phyloP scores from a whole-genome alignment of 2,888 invertebrate genomes.

The Dichetophora obliterata region DNA sequence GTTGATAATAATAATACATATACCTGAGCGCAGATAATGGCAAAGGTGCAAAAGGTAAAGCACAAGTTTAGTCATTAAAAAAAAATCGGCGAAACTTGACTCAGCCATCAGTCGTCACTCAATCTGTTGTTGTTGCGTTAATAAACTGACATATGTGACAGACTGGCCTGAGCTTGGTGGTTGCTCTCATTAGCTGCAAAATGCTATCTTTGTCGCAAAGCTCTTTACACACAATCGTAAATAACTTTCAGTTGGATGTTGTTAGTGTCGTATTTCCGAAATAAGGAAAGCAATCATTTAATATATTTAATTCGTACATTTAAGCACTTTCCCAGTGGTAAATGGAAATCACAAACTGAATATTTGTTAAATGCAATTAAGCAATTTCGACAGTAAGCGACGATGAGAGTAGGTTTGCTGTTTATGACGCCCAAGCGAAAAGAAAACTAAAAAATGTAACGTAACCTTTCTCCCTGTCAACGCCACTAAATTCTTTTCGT shows the following conservation, averaged over 20 bases:
- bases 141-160: slow-evolving; percentile 26
- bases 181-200: slow-evolving; percentile 15
- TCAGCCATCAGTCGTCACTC: slow-evolving; percentile 25
- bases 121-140: slow-evolving; percentile 1
- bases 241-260: slow-evolving; percentile 26
- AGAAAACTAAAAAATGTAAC: too few relatives aligned
- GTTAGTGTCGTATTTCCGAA: slow-evolving; percentile 36
- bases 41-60: not conserved
- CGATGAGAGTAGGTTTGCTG: too few relatives aligned
- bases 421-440: too few relatives aligned
- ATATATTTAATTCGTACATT: not conserved
- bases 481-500: too few relatives aligned
- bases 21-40: not conserved
- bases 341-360: too few relatives aligned
- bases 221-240: slow-evolving; percentile 26
- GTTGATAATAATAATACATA: not conserved
- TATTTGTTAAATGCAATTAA: too few relatives aligned
- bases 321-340: too few relatives aligned
- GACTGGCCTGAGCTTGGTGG: not conserved
- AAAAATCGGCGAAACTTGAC: not conserved
- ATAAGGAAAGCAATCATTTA: slow-evolving; percentile 13
- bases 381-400: too few relatives aligned
- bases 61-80: not conserved
- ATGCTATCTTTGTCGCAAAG: slow-evolving; percentile 16
- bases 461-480: too few relatives aligned